Percentiles rank a stretch among this genome's conserved stretches.
These are phyloP conservation scores for Globodera ellingtonae DNA, from an alignment of 1,140 invertebrate genomes.

Conservation along the genomic window DNA sequence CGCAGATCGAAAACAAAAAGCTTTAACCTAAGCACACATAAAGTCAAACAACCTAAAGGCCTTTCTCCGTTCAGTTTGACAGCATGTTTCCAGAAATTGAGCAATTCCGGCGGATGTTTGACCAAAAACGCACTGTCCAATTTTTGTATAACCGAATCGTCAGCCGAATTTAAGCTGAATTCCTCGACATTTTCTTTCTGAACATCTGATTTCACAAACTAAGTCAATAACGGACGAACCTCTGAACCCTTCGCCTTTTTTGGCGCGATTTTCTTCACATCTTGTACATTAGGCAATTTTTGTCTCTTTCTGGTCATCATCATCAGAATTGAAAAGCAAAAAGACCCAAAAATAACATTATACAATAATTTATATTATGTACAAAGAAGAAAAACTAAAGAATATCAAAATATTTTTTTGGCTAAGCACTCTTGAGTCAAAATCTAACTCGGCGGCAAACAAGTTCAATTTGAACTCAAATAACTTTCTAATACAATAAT, in stretches of 20 bases:
- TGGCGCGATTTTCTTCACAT: neutral
- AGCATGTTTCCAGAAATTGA: slow-evolving; percentile 18
- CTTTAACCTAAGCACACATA: too few relatives aligned
- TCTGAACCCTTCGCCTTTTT: neutral
- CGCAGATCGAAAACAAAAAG: too few relatives aligned
- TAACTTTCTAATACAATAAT: neutral
- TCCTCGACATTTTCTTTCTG: neutral
- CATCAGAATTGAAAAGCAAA: neutral
- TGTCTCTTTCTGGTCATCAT: neutral
- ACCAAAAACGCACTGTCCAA: slow-evolving; percentile 26
- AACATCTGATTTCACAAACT: neutral
- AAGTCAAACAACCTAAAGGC: slow-evolving; percentile 6
- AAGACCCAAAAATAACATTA: too few relatives aligned
- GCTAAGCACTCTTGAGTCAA: too few relatives aligned
- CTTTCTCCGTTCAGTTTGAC: slow-evolving; percentile 6
- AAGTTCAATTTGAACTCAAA: neutral
- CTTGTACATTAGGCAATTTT: neutral
- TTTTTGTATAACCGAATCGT: neutral
- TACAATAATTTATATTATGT: too few relatives aligned
- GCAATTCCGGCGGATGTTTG: slow-evolving; percentile 15
- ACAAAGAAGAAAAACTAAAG: too few relatives aligned
- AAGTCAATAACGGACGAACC: neutral
- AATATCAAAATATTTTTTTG: too few relatives aligned
- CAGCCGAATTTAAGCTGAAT: neutral
- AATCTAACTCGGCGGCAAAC: neutral